Conservation (phyloP, 1,140 invertebrate genomes). For the Anastrepha ludens region DNA sequence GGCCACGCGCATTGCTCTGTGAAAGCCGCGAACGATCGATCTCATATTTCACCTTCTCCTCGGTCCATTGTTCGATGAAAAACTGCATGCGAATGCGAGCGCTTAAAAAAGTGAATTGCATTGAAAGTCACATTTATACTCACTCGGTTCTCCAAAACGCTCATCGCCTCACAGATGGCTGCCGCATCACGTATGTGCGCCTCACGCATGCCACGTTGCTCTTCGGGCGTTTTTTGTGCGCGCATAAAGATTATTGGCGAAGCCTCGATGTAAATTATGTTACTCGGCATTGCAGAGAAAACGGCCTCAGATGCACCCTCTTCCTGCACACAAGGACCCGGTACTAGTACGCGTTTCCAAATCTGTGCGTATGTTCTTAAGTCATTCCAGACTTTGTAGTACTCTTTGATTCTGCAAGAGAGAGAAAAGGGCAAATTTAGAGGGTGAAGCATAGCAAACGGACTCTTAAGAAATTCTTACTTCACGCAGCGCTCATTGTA, state of each 20-base stretch:
- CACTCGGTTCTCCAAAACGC: constrained; percentile 87
- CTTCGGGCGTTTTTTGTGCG: constrained; percentile 88
- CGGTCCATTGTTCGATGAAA: constrained; percentile 78
- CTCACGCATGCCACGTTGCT: constrained; percentile 90
- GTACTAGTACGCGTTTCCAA: constrained; percentile 83
- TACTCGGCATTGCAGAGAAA: constrained; percentile 78
- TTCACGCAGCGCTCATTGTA: constrained; percentile 80
- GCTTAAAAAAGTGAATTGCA: not conserved
- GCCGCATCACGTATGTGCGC: constrained; percentile 91
- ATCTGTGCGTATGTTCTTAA: constrained; percentile 80
- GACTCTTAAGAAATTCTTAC: constrained; percentile 72
- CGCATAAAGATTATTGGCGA: constrained; percentile 89
- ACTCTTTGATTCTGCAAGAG: constrained; percentile 80
- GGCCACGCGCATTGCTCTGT: constrained; percentile 81
- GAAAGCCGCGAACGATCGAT: constrained; percentile 82
- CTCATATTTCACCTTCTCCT: constrained; percentile 81
- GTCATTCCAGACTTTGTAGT: constrained; percentile 82
- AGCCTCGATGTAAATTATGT: constrained; percentile 77
- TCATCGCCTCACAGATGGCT: constrained; percentile 92
- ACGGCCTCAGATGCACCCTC: constrained; percentile 86
- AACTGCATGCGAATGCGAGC: constrained; percentile 59
- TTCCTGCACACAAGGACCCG: constrained; percentile 82
- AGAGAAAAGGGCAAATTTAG: not conserved
- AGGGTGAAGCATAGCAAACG: not conserved
- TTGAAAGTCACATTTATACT: constrained; percentile 16